phyloP scores from a whole-genome alignment of 1,140 invertebrate species.

The Anoplolepis gracilipes region DNA sequence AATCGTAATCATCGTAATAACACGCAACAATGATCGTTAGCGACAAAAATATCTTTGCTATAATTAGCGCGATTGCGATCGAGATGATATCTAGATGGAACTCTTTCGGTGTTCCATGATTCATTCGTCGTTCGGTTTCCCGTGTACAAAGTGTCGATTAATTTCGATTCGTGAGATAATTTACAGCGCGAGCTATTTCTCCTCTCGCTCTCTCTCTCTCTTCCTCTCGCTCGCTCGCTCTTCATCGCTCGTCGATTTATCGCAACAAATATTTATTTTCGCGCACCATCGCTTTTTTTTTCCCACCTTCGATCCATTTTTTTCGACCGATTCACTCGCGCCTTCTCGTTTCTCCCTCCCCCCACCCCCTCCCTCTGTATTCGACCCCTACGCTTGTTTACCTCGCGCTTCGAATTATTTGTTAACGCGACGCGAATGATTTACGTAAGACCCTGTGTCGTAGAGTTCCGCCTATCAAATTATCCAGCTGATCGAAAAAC shows the following conservation, averaged over 20 bases:
- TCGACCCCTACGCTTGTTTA: conserved; percentile 42
- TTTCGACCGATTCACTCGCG: conserved; percentile 27
- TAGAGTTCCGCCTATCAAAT: conserved; percentile 35
- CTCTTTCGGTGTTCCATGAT: conserved; percentile 1
- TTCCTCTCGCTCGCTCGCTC: not conserved
- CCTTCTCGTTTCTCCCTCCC: not conserved
- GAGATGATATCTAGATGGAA: not conserved
- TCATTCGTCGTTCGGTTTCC: conserved; percentile 38
- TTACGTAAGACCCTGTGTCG: conserved; percentile 38
- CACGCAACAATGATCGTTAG: not conserved
- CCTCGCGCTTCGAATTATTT: conserved; percentile 50
- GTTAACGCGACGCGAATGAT: conserved; percentile 56
- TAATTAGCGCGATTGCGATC: conserved; percentile 18
- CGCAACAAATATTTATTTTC: conserved; percentile 61
- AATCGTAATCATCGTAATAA: not conserved
- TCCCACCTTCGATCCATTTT: conserved; percentile 43
- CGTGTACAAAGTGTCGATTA: conserved; percentile 54
- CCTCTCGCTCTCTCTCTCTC: not conserved
- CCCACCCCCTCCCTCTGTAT: not conserved
- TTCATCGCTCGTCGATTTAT: conserved; percentile 50
- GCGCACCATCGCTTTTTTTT: not conserved
- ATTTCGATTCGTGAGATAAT: conserved; percentile 50
- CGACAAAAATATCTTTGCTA: conserved; percentile 11
- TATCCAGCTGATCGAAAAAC: conserved; percentile 47
- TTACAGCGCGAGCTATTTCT: conserved; percentile 35